Conservation (phyloP, 2,888 invertebrate species). For the Cordilura impudica region DNA sequence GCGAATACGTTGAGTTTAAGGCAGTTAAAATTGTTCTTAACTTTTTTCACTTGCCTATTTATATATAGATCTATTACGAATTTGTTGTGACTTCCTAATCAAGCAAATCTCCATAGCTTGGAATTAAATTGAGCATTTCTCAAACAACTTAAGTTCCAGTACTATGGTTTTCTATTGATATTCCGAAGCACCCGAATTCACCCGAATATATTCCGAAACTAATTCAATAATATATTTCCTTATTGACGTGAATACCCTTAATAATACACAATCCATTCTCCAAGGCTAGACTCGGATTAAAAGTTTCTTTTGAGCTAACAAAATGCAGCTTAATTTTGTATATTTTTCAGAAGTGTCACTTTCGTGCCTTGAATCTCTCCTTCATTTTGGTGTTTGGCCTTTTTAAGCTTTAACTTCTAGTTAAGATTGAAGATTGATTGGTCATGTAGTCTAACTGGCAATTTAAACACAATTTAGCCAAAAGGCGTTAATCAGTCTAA, state of each 20-base stretch:
- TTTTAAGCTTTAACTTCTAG: conserved; percentile 38
- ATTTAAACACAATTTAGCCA: conserved; percentile 75
- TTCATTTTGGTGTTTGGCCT: not conserved
- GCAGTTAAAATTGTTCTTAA: no score
- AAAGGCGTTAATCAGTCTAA: conserved; percentile 73
- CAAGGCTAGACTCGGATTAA: not conserved
- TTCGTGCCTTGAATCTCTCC: conserved; percentile 11
- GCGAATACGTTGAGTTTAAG: no score
- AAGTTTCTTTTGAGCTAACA: not conserved
- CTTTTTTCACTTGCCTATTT: no score
- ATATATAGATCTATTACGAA: no score
- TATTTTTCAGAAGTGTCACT: conserved; percentile 46
- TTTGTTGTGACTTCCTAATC: no score
- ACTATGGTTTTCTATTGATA: no score
- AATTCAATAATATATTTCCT: no score
- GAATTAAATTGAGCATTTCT: no score
- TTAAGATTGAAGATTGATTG: conserved; percentile 61
- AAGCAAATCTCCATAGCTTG: no score
- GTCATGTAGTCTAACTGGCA: conserved; percentile 68
- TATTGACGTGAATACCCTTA: not conserved
- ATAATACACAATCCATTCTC: not conserved
- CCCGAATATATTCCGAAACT: no score
- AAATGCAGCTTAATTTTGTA: not conserved
- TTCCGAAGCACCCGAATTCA: no score
- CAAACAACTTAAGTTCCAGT: no score